A percentile compares a stretch with the other conserved stretches of the same genome.
Conservation (phyloP, 2,888 invertebrate species). For the Monopis laevigella region DNA sequence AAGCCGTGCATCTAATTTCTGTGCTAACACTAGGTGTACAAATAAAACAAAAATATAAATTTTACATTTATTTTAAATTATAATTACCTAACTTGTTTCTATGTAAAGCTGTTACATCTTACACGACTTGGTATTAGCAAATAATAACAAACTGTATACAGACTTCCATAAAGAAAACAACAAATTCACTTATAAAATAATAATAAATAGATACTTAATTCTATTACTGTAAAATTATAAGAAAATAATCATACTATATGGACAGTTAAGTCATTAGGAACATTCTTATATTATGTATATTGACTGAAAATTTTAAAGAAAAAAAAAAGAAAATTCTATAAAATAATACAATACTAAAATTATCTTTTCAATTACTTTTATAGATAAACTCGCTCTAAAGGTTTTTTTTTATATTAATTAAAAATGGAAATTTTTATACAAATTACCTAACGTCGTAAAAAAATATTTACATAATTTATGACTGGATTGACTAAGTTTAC, state of each 20-base stretch:
- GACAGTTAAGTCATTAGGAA: conserved; percentile 24
- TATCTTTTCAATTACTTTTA: too few species aligned
- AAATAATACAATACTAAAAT: too few species aligned
- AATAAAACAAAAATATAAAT: conserved; percentile 53
- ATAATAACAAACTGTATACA: conserved; percentile 48
- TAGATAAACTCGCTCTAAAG: too few species aligned
- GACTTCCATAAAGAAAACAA: conserved; percentile 42
- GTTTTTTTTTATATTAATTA: too few species aligned
- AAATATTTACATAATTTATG: too few species aligned
- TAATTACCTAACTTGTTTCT: conserved; percentile 58
- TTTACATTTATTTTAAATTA: conserved; percentile 58
- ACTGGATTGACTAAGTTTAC: too few species aligned
- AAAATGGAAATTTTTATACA: too few species aligned
- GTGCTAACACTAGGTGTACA: conserved; percentile 19
- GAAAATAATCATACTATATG: conserved; percentile 14
- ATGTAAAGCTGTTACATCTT: conserved; percentile 65
- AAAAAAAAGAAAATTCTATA: too few species aligned
- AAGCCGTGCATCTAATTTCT: conserved; percentile 1
- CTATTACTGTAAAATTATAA: conserved; percentile 26
- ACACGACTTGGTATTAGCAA: conserved; percentile 46
- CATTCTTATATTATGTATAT: too few species aligned
- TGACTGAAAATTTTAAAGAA: too few species aligned
- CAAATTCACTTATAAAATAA: conserved; percentile 32
- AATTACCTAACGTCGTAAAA: too few species aligned
- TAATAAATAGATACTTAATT: conserved; percentile 47